phyloP scores from a whole-genome alignment of 2,113 vertebrate genomes.

The Onychostruthus taczanowskii region DNA sequence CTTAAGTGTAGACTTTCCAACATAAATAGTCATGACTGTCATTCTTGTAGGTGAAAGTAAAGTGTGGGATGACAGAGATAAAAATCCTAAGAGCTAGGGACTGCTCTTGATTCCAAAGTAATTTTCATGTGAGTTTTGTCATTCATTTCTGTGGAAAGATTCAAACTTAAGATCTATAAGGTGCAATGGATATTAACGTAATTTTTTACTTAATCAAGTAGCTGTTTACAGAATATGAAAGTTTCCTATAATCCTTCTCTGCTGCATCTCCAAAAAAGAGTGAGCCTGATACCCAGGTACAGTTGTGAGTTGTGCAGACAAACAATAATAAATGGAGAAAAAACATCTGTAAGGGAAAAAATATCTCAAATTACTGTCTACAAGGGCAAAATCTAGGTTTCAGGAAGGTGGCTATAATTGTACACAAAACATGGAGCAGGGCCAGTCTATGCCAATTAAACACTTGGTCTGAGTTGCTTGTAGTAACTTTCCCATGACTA shows the following conservation, averaged over 20 bases:
- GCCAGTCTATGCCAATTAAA: neutral
- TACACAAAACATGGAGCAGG: neutral
- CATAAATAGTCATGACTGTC: slow-evolving; percentile 12
- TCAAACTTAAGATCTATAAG: neutral
- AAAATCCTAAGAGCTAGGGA: neutral
- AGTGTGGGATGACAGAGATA: neutral
- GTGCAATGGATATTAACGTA: neutral
- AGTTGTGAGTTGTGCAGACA: neutral
- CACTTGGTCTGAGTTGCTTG: neutral
- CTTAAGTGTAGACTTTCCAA: neutral
- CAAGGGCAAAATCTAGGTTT: neutral
- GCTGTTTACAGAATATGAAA: neutral
- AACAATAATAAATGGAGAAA: neutral
- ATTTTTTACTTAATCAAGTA: neutral
- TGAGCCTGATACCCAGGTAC: neutral
- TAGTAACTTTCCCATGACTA: neutral
- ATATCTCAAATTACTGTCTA: neutral
- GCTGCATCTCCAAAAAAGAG: neutral
- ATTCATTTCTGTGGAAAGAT: neutral
- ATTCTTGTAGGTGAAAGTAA: slow-evolving; percentile 19
- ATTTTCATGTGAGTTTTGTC: neutral
- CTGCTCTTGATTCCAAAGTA: neutral
- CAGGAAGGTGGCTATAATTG: neutral
- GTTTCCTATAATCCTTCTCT: neutral
- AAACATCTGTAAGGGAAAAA: neutral